Base-by-base conservation (phyloP, 2,113 vertebrate genomes). In the Megaleporinus macrocephalus region DNA sequence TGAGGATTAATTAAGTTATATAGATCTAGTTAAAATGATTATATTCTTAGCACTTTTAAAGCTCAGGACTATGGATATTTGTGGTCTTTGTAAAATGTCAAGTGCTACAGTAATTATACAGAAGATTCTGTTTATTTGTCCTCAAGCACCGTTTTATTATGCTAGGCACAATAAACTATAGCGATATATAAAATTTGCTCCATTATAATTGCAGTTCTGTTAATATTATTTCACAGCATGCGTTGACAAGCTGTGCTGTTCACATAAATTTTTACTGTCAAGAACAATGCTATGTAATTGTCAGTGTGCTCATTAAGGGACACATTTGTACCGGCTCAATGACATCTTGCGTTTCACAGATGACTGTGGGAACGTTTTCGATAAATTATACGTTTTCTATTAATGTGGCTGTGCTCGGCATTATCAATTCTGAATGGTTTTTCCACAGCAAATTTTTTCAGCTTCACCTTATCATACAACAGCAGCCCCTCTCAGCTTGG, bases 1-100 rank as follows among this genome's bases (percentile, higher is more conserved):
- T 87, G 92, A 93, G 93, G 90, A 93, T 95, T 94, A 92, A 95
- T 93, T 94, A 94, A 93, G 85, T 89, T 87, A 87, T 90, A 88
- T 86, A 83, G 89, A 89, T 90, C 88, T 87, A 87, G 88, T 93
- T 91, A 90, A 91, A 92, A 91, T 91, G 84, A 79, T 75, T 75
- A 72, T 63, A 75, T 76, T 77, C 51, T 63, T 49, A 84, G 86
- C 87, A 87, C 88, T 86, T 89, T 89, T 92, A 90, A 84, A 85
- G 86, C 89, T 77, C 74, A 87, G 89, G 87, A 91, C 91, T 92
- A 85, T 89, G 88, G 91, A 89, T 89, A 88, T 90, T 27, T 53
- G 72, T 71, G 85, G 57, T 91, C 89, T 93, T 77, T 93, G 89
- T 87, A 92, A 93, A 90, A 91, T 87, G 90, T 89, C 86, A 87